A percentile compares a stretch with the other conserved stretches of the same genome.
phyloP scores from a whole-genome alignment of 2,797 vertebrate species.

The Melanogrammus aeglefinus region DNA sequence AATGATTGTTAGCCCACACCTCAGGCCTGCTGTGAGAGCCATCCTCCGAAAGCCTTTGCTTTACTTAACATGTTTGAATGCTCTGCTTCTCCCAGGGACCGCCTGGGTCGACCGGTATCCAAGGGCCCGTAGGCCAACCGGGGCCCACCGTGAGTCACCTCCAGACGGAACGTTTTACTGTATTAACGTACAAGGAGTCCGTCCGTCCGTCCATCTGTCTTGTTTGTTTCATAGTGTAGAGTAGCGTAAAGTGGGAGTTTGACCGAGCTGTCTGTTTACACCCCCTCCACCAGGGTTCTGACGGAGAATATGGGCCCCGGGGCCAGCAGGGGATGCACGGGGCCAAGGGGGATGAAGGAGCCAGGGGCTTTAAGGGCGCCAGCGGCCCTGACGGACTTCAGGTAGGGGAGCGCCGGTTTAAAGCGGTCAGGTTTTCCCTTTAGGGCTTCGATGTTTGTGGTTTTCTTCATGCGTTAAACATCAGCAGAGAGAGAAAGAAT shows the following conservation, averaged over 20 bases:
- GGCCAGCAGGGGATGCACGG: slow-evolving; percentile 88
- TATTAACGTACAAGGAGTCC: not conserved
- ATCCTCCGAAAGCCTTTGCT: not conserved
- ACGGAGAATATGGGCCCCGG: slow-evolving; percentile 85
- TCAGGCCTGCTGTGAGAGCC: not conserved
- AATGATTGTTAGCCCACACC: slow-evolving; percentile 18
- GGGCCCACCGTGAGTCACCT: slow-evolving; percentile 76
- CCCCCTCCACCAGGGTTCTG: slow-evolving; percentile 74
- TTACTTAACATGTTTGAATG: slow-evolving; percentile 15
- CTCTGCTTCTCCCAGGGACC: slow-evolving; percentile 75
- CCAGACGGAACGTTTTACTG: not conserved
- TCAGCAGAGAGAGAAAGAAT: too few species aligned
- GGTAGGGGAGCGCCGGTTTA: slow-evolving; percentile 58
- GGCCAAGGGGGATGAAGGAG: slow-evolving; percentile 89
- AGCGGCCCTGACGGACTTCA: slow-evolving; percentile 83
- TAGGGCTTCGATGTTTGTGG: not conserved
- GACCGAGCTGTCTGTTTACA: slow-evolving; percentile 10
- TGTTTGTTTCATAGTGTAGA: not conserved
- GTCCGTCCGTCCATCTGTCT: not conserved
- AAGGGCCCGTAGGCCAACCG: slow-evolving; percentile 83
- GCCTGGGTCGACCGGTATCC: slow-evolving; percentile 79
- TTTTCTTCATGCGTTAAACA: not conserved
- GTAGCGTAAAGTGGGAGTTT: not conserved
- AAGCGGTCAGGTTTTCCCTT: not conserved
- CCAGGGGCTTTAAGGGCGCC: slow-evolving; percentile 78